phyloP scores from a whole-genome alignment of 2,797 vertebrate genomes.

The Heteromormyrus szaboi region DNA sequence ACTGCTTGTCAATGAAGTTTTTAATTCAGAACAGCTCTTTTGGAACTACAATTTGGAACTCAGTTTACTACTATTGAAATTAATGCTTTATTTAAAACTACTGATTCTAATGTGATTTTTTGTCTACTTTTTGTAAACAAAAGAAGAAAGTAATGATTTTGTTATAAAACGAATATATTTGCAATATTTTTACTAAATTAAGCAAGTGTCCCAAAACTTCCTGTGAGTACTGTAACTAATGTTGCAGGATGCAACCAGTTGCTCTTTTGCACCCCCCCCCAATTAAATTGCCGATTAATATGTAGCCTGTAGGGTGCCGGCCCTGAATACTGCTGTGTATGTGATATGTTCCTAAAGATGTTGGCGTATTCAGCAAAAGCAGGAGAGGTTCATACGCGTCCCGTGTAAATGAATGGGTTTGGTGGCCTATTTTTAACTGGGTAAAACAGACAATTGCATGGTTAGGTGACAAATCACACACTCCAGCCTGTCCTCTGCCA shows the following conservation, averaged over 20 bases:
- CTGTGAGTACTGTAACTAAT: neutral
- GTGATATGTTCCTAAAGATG: neutral
- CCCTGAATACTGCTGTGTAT: neutral
- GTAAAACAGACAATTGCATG: neutral
- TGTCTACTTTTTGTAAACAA: neutral
- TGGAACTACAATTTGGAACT: neutral
- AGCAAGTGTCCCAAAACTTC: neutral
- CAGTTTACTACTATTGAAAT: neutral
- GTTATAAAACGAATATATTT: neutral
- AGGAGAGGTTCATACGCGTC: neutral
- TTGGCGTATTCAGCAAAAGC: neutral
- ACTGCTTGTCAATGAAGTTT: neutral
- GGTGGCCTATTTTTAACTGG: neutral
- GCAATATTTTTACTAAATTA: neutral
- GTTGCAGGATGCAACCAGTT: neutral
- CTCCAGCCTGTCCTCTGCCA: neutral
- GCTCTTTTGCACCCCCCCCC: neutral
- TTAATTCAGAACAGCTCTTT: neutral
- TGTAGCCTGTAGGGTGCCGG: neutral
- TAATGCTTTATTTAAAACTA: neutral
- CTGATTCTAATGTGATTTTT: neutral
- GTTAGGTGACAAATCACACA: neutral
- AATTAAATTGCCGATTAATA: neutral
- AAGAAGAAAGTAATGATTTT: neutral
- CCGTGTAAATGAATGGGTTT: neutral